Base-by-base conservation (phyloP, 2,888 invertebrate genomes). In the Cheilosia grossa region DNA sequence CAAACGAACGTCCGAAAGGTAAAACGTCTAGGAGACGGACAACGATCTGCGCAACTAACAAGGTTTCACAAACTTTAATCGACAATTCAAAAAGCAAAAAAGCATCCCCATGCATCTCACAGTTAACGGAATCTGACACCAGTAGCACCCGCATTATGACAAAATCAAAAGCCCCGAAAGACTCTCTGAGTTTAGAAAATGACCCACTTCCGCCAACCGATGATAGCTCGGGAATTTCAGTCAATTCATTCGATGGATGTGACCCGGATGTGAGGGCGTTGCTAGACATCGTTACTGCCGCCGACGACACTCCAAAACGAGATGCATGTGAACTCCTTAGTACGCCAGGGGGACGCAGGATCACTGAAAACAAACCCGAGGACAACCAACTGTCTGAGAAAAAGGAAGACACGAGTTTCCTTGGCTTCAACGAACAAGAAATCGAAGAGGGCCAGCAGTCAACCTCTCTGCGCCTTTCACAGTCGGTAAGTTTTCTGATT, bases 361-460 rank as follows among this genome's bases (percentile, higher is more conserved):
- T 9, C 2, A 63, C n/a, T 21, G 61, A 47, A 9, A 19, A 7
- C 13, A 58, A 33, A 33, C 10, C 33, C 7, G 17, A 17, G 2
- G 19, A 47, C 6, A 30, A 27, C 4, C 7, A 24, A 30, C 33
- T 37, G 5, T 15, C 13, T n/a, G 49, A 7, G 4, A n/a, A n/a
- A 3, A 19, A 3, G 47, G 6, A n/a, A 27, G 72, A 77, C 24
- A 6, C 15, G 10, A 64, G 19, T 13, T 85, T 85, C 42, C 30
- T 75, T 1, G 85, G 85, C 4, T 85, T 85, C 37, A 58, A 85
- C 56, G 85, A 80, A 0, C 27, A 66, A 37, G 85, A 85, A 58
- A 85, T 85, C 19, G 81, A 75, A 37, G 81, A 85, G 13, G 85
- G 81, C 4, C 75, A 81, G 9, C 70, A 75, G 2, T 81, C 67